Percentiles rank a stretch among this genome's conserved stretches.
These are phyloP conservation scores for Pterois miles DNA, from an alignment of 2,797 vertebrate species.

Conservation along the genomic window DNA sequence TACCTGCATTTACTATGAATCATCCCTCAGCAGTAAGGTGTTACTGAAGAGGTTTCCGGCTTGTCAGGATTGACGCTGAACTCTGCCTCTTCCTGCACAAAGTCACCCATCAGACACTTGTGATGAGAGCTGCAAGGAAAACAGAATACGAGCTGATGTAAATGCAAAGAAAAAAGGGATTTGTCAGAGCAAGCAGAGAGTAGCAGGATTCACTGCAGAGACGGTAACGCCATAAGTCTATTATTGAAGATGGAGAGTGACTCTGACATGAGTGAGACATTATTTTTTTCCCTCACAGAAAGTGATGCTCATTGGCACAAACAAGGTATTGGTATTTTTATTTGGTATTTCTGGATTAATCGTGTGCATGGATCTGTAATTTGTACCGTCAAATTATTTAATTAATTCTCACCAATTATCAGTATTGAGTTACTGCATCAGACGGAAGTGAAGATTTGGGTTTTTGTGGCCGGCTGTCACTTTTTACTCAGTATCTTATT, in stretches of 20 bases:
- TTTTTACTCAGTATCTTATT: not conserved
- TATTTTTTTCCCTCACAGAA: not conserved
- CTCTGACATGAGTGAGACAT: not conserved
- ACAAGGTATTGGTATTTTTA: not conserved
- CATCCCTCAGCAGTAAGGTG: not conserved
- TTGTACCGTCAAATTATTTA: not conserved
- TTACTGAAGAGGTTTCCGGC: not conserved
- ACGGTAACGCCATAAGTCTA: not conserved
- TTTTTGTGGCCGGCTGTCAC: not conserved
- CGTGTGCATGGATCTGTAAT: not conserved
- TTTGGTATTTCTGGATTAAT: not conserved
- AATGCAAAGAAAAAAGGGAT: conserved; percentile 9
- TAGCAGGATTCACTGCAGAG: not conserved
- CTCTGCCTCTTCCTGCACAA: not conserved
- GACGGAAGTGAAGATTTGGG: not conserved
- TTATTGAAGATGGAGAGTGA: not conserved
- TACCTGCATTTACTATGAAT: not conserved
- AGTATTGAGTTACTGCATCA: not conserved
- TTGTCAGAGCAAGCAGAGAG: not conserved
- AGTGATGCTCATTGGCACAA: not conserved
- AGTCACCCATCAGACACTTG: not conserved
- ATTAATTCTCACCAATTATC: not conserved
- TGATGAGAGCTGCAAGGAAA: not conserved
- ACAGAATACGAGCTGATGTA: not conserved
- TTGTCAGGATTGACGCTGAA: not conserved